phyloP scores from a whole-genome alignment of 2,797 vertebrate species.

The Huso huso region DNA sequence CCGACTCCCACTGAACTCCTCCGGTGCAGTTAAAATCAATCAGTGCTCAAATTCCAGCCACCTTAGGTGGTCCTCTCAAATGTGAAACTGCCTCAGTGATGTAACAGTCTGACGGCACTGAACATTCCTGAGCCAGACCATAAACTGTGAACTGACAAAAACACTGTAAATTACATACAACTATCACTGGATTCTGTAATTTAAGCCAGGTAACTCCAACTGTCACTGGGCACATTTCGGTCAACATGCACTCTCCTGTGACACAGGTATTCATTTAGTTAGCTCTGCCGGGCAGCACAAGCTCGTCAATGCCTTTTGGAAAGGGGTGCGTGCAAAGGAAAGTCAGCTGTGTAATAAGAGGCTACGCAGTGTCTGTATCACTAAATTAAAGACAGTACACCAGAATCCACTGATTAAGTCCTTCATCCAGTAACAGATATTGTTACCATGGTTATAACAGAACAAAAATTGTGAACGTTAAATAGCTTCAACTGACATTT shows the following conservation, averaged over 20 bases:
- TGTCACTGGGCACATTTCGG: background rate
- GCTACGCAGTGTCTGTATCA: too few relatives aligned
- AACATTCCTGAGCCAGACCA: slow-evolving; percentile 21
- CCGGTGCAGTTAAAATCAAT: slow-evolving; percentile 56
- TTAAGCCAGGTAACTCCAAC: slow-evolving; percentile 2
- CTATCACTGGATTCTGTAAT: slow-evolving; percentile 5
- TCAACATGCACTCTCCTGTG: background rate
- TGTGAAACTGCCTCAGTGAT: slow-evolving; percentile 33
- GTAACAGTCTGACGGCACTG: slow-evolving; percentile 19
- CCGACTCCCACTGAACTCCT: slow-evolving; percentile 38
- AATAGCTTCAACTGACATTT: too few relatives aligned
- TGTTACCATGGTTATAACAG: too few relatives aligned
- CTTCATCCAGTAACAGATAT: too few relatives aligned
- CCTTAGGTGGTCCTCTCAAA: slow-evolving; percentile 50
- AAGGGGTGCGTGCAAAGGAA: background rate
- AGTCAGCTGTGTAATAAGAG: background rate
- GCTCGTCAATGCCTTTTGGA: background rate
- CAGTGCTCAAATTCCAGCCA: slow-evolving; percentile 59
- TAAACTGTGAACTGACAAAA: slow-evolving; percentile 26
- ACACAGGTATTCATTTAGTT: background rate
- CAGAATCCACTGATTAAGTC: too few relatives aligned
- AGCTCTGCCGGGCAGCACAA: background rate
- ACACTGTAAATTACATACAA: slow-evolving; percentile 23
- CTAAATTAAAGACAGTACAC: too few relatives aligned
- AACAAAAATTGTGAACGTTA: too few relatives aligned